A percentile compares a stretch with the other conserved stretches of the same genome.
phyloP scores from a whole-genome alignment of 2,797 vertebrate genomes.

The Alca torda region DNA sequence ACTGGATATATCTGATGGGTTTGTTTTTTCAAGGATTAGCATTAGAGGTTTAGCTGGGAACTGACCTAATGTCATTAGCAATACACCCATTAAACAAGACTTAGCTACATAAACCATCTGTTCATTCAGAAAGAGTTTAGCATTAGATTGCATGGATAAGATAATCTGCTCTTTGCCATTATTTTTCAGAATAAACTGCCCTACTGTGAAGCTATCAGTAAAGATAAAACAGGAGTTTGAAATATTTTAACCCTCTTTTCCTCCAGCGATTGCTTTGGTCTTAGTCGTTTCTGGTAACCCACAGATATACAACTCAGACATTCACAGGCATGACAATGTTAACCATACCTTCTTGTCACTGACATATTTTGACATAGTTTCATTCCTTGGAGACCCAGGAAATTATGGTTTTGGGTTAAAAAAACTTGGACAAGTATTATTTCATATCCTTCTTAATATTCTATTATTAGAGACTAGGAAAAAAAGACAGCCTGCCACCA shows the following conservation, averaged over 20 bases:
- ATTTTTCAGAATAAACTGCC: neutral
- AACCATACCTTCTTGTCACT: neutral
- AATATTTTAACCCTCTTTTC: neutral
- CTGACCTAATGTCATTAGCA: constrained; percentile 26
- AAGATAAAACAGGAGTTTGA: neutral
- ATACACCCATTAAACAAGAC: constrained; percentile 23
- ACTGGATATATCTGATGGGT: neutral
- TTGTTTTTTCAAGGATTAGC: constrained; percentile 55
- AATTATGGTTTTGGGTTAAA: neutral
- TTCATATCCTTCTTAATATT: neutral
- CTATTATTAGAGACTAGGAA: neutral
- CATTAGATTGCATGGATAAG: neutral
- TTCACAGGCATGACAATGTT: neutral
- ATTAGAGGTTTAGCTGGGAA: constrained; percentile 33
- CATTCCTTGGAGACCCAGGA: neutral
- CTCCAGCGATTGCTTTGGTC: neutral
- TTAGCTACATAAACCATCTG: constrained; percentile 29
- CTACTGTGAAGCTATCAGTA: neutral
- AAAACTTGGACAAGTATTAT: neutral
- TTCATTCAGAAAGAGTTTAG: neutral
- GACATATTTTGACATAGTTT: neutral
- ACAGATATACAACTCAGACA: neutral
- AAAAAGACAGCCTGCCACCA: neutral
- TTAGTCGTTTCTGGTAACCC: neutral
- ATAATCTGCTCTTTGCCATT: neutral